Evolutionary conservation across 1,140 invertebrate genomes (phyloP).

Genomic region (Sarcophaga peregrina): DNA sequence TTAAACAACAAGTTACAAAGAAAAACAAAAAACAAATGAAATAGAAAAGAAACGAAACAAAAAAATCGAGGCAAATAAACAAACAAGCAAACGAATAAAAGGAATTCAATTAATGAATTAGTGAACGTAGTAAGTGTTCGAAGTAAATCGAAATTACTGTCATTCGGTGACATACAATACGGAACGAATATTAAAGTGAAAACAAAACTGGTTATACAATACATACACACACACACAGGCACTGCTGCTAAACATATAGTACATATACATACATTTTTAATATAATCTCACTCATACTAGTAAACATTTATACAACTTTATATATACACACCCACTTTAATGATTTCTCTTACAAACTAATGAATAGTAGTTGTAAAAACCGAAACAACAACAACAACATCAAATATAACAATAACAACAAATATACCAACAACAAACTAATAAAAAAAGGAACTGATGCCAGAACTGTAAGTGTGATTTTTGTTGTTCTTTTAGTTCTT

Average conservation of each 20-base stretch:
- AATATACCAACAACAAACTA: background rate
- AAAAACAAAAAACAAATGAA: too few species aligned
- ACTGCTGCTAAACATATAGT: background rate
- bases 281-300: too few species aligned
- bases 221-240: background rate
- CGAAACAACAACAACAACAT: background rate
- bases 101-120: background rate
- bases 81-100: background rate
- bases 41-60: too few species aligned
- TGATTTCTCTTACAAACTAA: background rate
- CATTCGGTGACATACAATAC: background rate
- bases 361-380: background rate
- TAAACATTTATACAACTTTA: background rate
- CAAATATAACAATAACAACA: too few species aligned
- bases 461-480: constrained; percentile 3
- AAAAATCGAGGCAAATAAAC: too few species aligned
- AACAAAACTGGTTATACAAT: background rate
- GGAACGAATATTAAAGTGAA: background rate
- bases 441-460: background rate
- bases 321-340: constrained; percentile 4
- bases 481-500: background rate
- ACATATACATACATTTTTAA: too few species aligned
- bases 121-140: background rate
- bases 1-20: too few species aligned
- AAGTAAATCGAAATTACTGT: background rate